These are phyloP conservation scores for Papilio helenus DNA, from an alignment of 1,140 invertebrate genomes.

Conservation along the genomic window DNA sequence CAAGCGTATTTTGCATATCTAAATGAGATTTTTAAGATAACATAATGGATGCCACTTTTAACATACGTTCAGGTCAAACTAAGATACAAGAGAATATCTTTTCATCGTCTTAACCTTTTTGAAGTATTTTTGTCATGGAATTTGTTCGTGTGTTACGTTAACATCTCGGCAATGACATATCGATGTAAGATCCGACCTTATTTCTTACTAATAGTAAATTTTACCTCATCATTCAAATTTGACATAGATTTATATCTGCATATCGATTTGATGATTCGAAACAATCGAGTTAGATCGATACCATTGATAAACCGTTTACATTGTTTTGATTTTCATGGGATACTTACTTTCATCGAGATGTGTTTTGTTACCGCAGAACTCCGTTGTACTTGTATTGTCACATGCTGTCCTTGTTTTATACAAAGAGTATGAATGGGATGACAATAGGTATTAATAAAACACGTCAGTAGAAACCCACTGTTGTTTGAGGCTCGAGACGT, in stretches of 20 bases:
- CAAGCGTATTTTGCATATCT: no score
- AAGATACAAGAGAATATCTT: neutral
- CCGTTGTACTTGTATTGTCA: neutral
- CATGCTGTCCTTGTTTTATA: neutral
- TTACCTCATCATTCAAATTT: constrained; percentile 35
- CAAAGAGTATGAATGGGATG: neutral
- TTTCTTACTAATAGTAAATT: constrained; percentile 8
- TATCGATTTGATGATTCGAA: constrained; percentile 51
- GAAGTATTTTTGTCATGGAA: neutral
- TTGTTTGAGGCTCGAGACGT: constrained; percentile 69
- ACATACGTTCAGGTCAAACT: no score
- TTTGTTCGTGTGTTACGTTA: neutral
- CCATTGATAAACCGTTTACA: constrained; percentile 54
- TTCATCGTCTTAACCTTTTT: neutral
- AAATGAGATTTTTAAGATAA: no score
- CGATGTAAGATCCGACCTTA: neutral
- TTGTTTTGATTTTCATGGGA: constrained; percentile 54
- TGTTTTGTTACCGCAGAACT: constrained; percentile 49
- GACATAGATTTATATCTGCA: constrained; percentile 47
- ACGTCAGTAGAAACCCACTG: neutral
- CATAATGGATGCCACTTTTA: no score
- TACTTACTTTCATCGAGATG: constrained; percentile 58
- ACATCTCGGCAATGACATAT: constrained; percentile 35
- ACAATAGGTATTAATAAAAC: neutral
- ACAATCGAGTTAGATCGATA: constrained; percentile 58